Evolutionary conservation across 23 tunicate genomes (phyloP), one percentile per base, ranked within the genome.

Genomic region (Clavelina lepadiformis): DNA sequence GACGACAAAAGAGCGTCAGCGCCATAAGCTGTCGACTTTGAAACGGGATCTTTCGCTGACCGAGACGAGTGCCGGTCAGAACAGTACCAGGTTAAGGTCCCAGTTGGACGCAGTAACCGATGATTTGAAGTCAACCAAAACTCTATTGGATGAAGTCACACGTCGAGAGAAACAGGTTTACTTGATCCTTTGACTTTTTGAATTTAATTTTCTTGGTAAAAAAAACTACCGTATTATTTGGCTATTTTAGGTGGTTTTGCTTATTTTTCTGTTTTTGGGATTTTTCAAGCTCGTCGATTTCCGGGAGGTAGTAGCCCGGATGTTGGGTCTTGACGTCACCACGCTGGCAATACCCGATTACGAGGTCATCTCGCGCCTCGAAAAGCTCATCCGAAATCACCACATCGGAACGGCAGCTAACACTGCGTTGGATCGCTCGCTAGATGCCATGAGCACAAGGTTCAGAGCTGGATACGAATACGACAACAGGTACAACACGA

Each of bases 261-360:
- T n/a, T n/a, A n/a, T n/a, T n/a, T n/a, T n/a, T n/a, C n/a, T n/a
- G n/a, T n/a, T n/a, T n/a, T n/a, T n/a, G n/a, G n/a, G n/a, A n/a
- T 1, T 20, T 29, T 44, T 34, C 56, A 69, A 91, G 98, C 74
- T 91, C 26, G 86, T 91, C 28, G 98, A 91, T 54, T 91, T 91
- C 85, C 92, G 98, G 7, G 92, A 77, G 30, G 98, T 91, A 45
- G 86, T 91, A 15, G 98, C 98, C 51, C 76, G 92, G 21, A 91
- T 91, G 98, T 71, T 91, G 51, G 87, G 88, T 0, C 71, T 91
- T 15, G 92, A 91, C 53, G 98, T 91, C 56, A 74, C 98, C 23
- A 58, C 81, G 0, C 70, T 91, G 0, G 82, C 98, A 20, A 83
- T 91, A 0, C 98, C 98, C 3, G 98, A 91, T 53, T 91, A 82